Percentiles rank a stretch among this genome's conserved stretches.
Conservation (phyloP, 1,140 invertebrate genomes). For the Venustaconcha ellipsiformis region DNA sequence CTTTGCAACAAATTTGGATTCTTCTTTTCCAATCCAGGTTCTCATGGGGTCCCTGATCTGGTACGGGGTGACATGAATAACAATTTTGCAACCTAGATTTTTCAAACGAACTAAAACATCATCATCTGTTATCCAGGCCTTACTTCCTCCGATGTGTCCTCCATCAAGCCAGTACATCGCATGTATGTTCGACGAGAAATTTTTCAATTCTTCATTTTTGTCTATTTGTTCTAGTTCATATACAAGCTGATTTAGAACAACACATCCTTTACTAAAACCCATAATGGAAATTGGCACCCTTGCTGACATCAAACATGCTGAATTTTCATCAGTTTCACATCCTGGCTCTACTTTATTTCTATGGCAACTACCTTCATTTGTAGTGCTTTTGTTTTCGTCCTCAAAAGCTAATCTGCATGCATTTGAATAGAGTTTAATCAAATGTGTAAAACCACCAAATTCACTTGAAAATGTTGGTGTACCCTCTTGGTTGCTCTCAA, state of each 20-base stretch:
- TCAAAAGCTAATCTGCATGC: constrained; percentile 7
- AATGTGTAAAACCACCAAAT: constrained; percentile 69
- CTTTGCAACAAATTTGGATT: constrained; percentile 79
- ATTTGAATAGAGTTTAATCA: constrained; percentile 69
- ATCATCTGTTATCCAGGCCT: constrained; percentile 86
- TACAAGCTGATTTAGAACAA: constrained; percentile 89
- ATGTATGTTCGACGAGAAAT: constrained; percentile 59
- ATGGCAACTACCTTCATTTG: constrained; percentile 4
- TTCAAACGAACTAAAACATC: constrained; percentile 79
- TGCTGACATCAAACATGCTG: constrained; percentile 32
- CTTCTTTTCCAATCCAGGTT: constrained; percentile 86
- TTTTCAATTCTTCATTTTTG: constrained; percentile 26
- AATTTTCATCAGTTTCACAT: background rate
- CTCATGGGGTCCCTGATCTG: constrained; percentile 80
- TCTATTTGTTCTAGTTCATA: constrained; percentile 78
- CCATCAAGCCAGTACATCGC: constrained; percentile 90
- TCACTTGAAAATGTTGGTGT: constrained; percentile 73
- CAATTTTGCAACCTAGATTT: constrained; percentile 66
- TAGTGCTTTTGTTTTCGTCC: background rate
- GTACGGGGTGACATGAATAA: constrained; percentile 87
- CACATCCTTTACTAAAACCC: constrained; percentile 93
- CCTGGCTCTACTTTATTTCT: background rate
- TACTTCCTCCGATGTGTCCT: constrained; percentile 81
- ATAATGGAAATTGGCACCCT: constrained; percentile 62
- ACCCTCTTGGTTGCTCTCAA: constrained; percentile 78